Percentiles rank a stretch among this genome's conserved stretches.
These are phyloP conservation scores for Embidobia sp. DNA, from an alignment of 2,888 invertebrate species.

Conservation along the genomic window DNA sequence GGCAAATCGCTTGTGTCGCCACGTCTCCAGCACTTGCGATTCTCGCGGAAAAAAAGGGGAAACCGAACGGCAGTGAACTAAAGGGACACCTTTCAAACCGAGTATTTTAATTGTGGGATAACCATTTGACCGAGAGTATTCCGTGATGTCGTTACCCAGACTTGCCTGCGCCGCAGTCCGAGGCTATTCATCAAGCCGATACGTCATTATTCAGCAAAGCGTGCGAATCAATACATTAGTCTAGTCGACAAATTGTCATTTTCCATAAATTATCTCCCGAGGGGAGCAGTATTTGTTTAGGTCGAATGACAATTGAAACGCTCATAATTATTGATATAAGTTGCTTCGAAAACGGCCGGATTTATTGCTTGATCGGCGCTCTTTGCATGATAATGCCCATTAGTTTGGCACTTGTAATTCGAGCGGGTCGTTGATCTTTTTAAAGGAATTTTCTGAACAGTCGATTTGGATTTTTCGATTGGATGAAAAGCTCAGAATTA, in stretches of 20 bases:
- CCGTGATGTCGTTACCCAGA: conserved; percentile 26
- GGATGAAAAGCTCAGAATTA: conserved; percentile 15
- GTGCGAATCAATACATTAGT: conserved; percentile 52
- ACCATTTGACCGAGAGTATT: conserved; percentile 29
- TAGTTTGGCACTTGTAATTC: too few species aligned
- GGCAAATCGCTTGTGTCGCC: too few species aligned
- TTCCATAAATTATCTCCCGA: conserved; percentile 52
- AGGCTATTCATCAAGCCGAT: conserved; percentile 40
- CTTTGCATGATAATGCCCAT: not conserved
- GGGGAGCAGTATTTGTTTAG: conserved; percentile 33
- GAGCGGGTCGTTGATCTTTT: conserved; percentile 9
- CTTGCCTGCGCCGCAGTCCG: conserved; percentile 17
- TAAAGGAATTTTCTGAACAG: not conserved
- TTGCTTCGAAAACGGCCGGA: conserved; percentile 9
- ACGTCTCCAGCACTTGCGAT: too few species aligned
- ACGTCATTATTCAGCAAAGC: conserved; percentile 43
- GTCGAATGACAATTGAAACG: conserved; percentile 18
- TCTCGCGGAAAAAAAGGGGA: too few species aligned
- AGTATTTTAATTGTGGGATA: conserved; percentile 28
- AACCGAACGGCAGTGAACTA: too few species aligned
- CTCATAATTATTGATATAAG: conserved; percentile 13
- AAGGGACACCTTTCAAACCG: too few species aligned
- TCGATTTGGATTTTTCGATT: too few species aligned
- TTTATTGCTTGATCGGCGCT: conserved; percentile 22
- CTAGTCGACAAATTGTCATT: conserved; percentile 60